Evolutionary conservation across 1,140 invertebrate species (phyloP), one percentile per base, ranked within the genome.

Genomic region (Hydropsyche tenuis): DNA sequence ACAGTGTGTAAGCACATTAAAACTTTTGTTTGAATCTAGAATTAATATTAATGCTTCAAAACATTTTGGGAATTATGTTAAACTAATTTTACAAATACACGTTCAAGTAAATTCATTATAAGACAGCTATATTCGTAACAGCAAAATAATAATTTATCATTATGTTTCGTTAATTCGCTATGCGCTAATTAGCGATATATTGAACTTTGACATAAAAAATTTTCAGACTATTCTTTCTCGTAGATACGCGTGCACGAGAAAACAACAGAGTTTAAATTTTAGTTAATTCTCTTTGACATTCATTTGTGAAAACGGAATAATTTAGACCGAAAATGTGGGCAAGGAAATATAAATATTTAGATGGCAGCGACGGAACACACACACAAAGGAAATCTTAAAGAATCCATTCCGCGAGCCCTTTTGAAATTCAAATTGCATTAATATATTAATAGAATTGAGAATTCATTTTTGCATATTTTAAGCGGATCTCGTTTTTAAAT

Each of bases 331-430:
- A 73, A 76, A 73, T 76, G 71, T 76, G 68, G 72, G 46, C 68
- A 73, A 45, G 72, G 63, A 73, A 72, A 71, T 73, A 76, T 76
- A 73, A 73, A 76, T 76, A 76, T 76, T 76, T 76, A 76, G 69
- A 37, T 65, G 65, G 42, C 63, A 60, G 63, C 69, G 64, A 68
- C 65, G 65, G 14, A 68, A 56, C 25, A 70, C 68, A 56, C 25
- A 70, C 68, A 70, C 68, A 70, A 70, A 70, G 70, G 69, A 51
- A 37, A 65, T 72, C 72, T 69, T 56, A 56, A 75, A 62, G 70
- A 75, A 72, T 75, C 72, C 72, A 72, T 73, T 75, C 56, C 65
- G 27, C 68, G 66, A 37, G 53, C 51, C 69, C 64, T 69, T 69
- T 70, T 70, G 68, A 51, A 70, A 70, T 70, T 70, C 68, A 70